Evolutionary conservation across 1,140 invertebrate species (phyloP).

Genomic region (Drusus annulatus): DNA sequence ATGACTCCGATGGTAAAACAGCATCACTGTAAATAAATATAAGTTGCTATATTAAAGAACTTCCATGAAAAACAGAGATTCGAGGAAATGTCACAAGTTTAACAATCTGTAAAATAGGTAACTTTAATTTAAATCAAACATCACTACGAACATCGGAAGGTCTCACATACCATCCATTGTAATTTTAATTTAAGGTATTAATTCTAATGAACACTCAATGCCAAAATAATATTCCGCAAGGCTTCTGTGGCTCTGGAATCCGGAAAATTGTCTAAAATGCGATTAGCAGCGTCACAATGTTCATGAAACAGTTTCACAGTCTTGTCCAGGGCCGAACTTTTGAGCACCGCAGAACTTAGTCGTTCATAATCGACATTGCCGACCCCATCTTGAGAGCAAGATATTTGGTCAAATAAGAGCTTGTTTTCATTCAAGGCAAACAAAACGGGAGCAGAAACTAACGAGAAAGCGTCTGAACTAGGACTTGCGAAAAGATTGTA

Average conservation of each 20-base stretch:
- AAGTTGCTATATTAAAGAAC: no score
- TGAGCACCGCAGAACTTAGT: slow-evolving; percentile 67
- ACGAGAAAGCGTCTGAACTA: slow-evolving; percentile 72
- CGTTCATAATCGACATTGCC: slow-evolving; percentile 78
- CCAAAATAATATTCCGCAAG: slow-evolving; percentile 76
- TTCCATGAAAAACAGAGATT: no score
- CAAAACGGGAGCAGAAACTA: slow-evolving; percentile 85
- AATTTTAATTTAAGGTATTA: no score
- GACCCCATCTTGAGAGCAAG: slow-evolving; percentile 77
- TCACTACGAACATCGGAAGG: no score
- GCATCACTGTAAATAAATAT: no score
- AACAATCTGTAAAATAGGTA: no score
- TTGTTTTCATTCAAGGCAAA: slow-evolving; percentile 82
- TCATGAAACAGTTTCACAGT: slow-evolving; percentile 79
- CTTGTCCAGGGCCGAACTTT: slow-evolving; percentile 75
- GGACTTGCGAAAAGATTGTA: slow-evolving; percentile 67
- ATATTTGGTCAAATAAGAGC: slow-evolving; percentile 77
- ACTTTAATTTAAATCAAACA: no score
- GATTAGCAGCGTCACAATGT: slow-evolving; percentile 79
- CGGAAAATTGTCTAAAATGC: slow-evolving; percentile 76
- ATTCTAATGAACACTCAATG: slow-evolving; percentile 55
- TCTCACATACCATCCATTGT: no score
- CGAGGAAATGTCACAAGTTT: no score
- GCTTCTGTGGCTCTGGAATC: slow-evolving; percentile 76
- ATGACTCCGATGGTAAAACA: no score